Evolutionary conservation across 2,888 invertebrate species (phyloP), one percentile per base, ranked within the genome.

Genomic region (Lithosia quadra): DNA sequence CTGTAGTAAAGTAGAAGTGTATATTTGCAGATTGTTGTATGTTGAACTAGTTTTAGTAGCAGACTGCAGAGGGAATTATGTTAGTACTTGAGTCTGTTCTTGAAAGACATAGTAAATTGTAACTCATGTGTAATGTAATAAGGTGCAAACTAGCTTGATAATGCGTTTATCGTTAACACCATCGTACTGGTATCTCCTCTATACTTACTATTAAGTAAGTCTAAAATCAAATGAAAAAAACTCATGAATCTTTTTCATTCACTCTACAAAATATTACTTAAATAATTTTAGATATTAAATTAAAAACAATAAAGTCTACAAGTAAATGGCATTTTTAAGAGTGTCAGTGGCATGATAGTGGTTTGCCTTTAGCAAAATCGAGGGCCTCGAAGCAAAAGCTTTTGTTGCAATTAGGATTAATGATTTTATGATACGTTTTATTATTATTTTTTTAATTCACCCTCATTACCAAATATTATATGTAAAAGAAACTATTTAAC

Each of bases 1-100:
- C 22, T 8, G 57, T 33, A 69, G 49, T 43, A 57, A 65, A 65
- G 57, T 65, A 13, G 57, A 33, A 69, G 49, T 63, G 63, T 49
- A 49, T 67, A 57, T 67, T 67, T 67, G 49, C n/a, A 57, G 21
- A 36, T 33, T 36, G 65, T 22, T 36, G 55, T 55, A 39, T 13
- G 36, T 53, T 57, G 56, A 39, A 56, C 24, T n/a, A 49, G n/a
- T 49, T 49, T 49, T 49, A 49, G 18, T n/a, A 18, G 49, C n/a
- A 49, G 18, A 49, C 49, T 49, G n/a, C 7, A 43, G 49, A 8
- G n/a, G 18, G 43, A 49, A n/a, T 49, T 49, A 49, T 49, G 49
- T 49, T 49, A 49, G 49, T 49, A 18, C 49, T 49, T 49, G 49
- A 2, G 28, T 28, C 28, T 28, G 28, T 28, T 22, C 22, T 55